Evolutionary conservation across 2,113 vertebrate genomes (phyloP), one percentile per base, ranked within the genome.

Genomic region (Circaetus cinerascens): DNA sequence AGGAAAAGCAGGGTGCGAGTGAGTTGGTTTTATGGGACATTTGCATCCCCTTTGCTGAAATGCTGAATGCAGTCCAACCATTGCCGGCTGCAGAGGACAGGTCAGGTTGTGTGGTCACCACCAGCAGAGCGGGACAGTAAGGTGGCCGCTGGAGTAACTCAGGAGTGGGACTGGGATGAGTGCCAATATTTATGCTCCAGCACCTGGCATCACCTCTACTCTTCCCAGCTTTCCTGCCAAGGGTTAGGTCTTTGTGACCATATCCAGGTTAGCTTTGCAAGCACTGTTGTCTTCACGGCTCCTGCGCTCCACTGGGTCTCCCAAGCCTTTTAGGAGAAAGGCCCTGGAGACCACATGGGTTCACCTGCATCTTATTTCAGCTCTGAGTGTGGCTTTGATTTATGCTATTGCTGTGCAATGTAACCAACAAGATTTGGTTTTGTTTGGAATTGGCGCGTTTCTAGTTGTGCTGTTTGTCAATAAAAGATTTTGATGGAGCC

Each of bases 381-480:
- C 68, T 88, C 48, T 13, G 8, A 84, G 53, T 4, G 5, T 34
- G 72, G 60, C 11, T 73, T 56, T 48, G 88, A 21, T 40, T 88
- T 30, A 4, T 11, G 14, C 45, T 41, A 2, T 2, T 66, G 50
- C 86, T 71, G 23, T 18, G 51, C 51, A 27, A 1, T 1, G 18
- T 20, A 30, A 40, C 40, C 83, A 68, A 2, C 7, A 6, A 36
- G 34, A 13, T 29, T 2, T 48, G 40, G 36, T 2, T 21, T 40
- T 5, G 0, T 41, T 53, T 36, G 41, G 68, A 36, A n/a, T 0
- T n/a, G 90, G 59, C 0, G 0, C 1, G 0, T 56, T 75, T 55
- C 66, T 78, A 3, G 1, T 25, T 0, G 10, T n/a, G 69, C 81
- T 40, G 20, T 71, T 87, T 32, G 75, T 45, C 82, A 76, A 15